phyloP scores from a whole-genome alignment of 1,140 invertebrate genomes.

The Brachionus asplanchnoidis region DNA sequence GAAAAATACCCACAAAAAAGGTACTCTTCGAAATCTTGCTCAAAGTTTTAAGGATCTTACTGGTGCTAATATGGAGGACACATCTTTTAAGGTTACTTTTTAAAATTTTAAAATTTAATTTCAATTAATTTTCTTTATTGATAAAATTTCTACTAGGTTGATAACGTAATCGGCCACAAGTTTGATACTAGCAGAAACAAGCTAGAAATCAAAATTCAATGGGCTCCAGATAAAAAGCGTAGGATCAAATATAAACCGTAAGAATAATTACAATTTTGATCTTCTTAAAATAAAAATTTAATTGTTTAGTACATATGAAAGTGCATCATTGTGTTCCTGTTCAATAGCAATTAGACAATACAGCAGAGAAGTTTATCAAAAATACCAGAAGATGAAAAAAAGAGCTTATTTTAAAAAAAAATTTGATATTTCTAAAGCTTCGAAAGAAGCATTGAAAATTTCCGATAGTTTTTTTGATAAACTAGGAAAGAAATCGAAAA shows the following conservation, averaged over 20 bases:
- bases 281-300: background rate
- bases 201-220: background rate
- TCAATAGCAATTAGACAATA: background rate
- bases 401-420: background rate
- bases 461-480: too few species aligned
- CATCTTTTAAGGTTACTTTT: background rate
- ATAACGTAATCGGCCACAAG: background rate
- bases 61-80: background rate
- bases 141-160: background rate
- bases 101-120: background rate
- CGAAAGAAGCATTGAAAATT: too few species aligned
- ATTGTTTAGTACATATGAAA: background rate
- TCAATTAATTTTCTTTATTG: background rate
- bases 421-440: too few species aligned
- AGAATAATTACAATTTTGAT: background rate
- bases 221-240: too few species aligned
- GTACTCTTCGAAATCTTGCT: background rate
- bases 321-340: background rate
- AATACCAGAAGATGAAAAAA: background rate
- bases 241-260: constrained; percentile 22
- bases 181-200: background rate
- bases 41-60: background rate
- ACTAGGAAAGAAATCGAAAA: too few species aligned
- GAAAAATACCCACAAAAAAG: background rate
- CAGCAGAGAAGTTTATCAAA: background rate